phyloP scores from a whole-genome alignment of 2,113 vertebrate genomes.

The Hystrix cristata region DNA sequence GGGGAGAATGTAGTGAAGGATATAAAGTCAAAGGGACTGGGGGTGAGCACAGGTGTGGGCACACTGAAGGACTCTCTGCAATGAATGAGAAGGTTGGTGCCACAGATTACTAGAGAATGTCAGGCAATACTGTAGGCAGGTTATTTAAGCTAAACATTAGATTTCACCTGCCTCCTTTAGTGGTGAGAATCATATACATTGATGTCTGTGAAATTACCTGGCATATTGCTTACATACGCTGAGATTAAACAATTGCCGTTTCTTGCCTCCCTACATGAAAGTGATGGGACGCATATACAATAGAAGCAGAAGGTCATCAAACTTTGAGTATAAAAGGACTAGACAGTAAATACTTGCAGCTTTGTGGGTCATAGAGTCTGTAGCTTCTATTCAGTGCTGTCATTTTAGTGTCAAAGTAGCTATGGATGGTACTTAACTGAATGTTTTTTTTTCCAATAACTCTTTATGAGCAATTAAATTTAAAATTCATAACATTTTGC shows the following conservation, averaged over 20 bases:
- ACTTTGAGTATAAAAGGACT: neutral
- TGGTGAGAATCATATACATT: neutral
- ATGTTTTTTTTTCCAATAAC: neutral
- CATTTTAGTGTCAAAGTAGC: neutral
- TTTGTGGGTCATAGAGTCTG: neutral
- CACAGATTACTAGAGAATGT: neutral
- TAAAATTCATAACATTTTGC: conserved; percentile 45
- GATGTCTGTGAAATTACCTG: neutral
- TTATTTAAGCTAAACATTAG: neutral
- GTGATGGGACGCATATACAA: neutral
- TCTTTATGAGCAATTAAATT: conserved; percentile 1
- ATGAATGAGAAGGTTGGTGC: neutral
- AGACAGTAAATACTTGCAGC: neutral
- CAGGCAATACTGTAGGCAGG: neutral
- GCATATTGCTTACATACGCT: too few relatives aligned
- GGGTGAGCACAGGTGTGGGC: neutral
- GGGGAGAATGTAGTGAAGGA: accelerated
- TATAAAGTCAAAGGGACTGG: neutral
- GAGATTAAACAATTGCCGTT: neutral
- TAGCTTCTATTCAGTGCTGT: neutral
- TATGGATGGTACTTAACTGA: neutral
- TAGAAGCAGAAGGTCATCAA: neutral
- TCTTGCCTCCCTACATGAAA: neutral
- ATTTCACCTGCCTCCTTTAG: neutral
- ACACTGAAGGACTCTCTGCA: neutral